Evolutionary conservation across 1,140 invertebrate species (phyloP).

Genomic region (Cydia fagiglandana): DNA sequence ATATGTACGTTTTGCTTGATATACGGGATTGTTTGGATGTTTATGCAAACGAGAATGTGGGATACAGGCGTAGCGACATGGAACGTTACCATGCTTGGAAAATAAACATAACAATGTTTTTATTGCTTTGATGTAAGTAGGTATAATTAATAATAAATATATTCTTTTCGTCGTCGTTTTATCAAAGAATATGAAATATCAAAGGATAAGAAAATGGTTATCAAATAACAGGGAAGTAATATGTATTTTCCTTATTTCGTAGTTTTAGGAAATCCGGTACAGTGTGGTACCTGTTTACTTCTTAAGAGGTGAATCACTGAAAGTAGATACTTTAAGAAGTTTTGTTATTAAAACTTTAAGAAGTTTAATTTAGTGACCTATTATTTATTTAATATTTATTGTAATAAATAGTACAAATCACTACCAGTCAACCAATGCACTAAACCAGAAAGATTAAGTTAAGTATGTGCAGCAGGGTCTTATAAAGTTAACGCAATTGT

Average conservation of each 20-base stretch:
- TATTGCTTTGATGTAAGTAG: neutral
- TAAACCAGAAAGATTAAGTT: no score
- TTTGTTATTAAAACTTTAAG: no score
- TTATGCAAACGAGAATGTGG: constrained; percentile 26
- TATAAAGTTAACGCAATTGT: no score
- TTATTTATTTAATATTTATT: no score
- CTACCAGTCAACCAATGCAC: no score
- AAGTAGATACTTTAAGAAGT: no score
- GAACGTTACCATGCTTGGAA: neutral
- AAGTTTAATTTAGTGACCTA: no score
- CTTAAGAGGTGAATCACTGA: no score
- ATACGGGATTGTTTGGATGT: constrained; percentile 29
- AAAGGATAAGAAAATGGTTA: neutral
- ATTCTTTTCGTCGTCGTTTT: neutral
- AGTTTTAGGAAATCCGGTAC: neutral
- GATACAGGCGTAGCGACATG: constrained; percentile 11
- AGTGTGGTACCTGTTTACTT: no score
- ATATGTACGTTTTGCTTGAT: constrained; percentile 29
- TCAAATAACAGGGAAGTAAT: neutral
- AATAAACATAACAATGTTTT: neutral
- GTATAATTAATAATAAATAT: neutral
- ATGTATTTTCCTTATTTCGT: neutral
- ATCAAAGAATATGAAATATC: neutral
- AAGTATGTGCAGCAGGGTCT: no score
- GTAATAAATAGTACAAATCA: no score